Evolutionary conservation across 2,113 vertebrate genomes (phyloP).

Genomic region (Alethe castanea): DNA sequence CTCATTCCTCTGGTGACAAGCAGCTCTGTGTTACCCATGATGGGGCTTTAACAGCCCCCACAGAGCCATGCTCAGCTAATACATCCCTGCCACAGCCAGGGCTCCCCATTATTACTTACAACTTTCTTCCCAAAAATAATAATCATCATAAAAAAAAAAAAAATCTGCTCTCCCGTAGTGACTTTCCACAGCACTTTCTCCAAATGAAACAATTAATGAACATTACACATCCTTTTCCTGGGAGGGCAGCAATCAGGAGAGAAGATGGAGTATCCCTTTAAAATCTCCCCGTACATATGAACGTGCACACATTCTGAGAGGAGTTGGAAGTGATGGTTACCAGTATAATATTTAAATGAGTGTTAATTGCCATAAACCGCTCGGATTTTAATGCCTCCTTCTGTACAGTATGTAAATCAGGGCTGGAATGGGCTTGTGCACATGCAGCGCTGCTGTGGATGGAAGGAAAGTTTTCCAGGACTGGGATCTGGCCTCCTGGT

Average conservation of each 20-base stretch:
- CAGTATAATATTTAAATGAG: slow-evolving; percentile 51
- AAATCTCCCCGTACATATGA: neutral
- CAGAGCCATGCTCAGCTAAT: neutral
- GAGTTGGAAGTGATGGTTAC: slow-evolving; percentile 43
- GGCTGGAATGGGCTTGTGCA: neutral
- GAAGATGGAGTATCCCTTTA: neutral
- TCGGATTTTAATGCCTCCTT: slow-evolving; percentile 53
- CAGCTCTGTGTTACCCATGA: slow-evolving; percentile 37
- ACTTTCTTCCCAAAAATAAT: neutral
- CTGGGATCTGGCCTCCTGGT: neutral
- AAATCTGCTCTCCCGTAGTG: slow-evolving; percentile 1
- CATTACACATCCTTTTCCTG: slow-evolving; percentile 13
- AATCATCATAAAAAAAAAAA: neutral
- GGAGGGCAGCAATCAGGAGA: neutral
- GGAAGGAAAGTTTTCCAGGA: neutral
- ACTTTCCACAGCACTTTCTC: slow-evolving; percentile 28
- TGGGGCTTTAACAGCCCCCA: slow-evolving; percentile 6
- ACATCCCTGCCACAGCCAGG: neutral
- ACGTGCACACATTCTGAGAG: neutral
- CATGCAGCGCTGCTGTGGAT: neutral
- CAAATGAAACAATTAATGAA: slow-evolving; percentile 52
- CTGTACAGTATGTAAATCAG: slow-evolving; percentile 51
- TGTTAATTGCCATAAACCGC: slow-evolving; percentile 37
- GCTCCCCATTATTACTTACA: neutral
- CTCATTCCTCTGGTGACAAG: slow-evolving; percentile 38